Evolutionary conservation across 2,888 invertebrate species (phyloP).

Genomic region (Mayetiola destructor): DNA sequence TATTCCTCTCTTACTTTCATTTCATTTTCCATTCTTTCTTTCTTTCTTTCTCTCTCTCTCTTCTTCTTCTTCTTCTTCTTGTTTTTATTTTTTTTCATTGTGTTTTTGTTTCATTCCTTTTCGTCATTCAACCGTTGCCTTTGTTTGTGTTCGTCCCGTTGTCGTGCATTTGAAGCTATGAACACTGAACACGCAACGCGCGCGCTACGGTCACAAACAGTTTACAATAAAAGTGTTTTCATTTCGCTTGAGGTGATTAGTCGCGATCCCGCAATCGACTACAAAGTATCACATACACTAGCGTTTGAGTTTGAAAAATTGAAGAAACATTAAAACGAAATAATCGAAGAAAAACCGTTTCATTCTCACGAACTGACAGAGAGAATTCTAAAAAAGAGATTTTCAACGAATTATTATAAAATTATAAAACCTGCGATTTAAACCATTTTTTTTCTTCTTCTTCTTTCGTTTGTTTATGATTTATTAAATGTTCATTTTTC

Average conservation of each 20-base stretch:
- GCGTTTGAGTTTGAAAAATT: no score
- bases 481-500: neutral
- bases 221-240: conserved; percentile 18
- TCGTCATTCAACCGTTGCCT: no score
- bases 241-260: conserved; percentile 17
- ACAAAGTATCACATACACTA: conserved; percentile 28
- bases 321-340: no score
- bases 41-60: neutral
- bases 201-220: conserved; percentile 23
- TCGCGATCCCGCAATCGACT: conserved; percentile 20
- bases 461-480: neutral
- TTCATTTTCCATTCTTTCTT: neutral
- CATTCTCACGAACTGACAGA: neutral
- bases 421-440: neutral
- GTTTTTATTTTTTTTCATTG: neutral
- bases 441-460: neutral
- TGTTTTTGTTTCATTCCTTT: no score
- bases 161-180: no score
- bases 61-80: neutral
- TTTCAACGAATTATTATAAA: neutral
- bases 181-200: conserved; percentile 29
- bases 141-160: no score
- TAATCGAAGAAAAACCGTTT: no score
- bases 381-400: neutral
- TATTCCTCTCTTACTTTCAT: neutral